Evolutionary conservation across 2,888 invertebrate species (phyloP).

Genomic region (Spicauda simplicius): DNA sequence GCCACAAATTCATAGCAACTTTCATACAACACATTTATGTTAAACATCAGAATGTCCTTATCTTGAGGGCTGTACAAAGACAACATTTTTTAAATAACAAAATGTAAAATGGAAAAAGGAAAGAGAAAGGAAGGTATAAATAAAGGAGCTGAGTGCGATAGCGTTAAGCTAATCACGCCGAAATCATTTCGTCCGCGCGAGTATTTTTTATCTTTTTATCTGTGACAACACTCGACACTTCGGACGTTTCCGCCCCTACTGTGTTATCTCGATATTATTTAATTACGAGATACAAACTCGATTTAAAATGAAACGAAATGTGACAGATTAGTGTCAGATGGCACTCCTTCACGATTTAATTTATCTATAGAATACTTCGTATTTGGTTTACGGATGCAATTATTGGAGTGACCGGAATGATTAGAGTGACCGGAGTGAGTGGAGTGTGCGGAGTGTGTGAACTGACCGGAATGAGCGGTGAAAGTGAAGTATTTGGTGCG

Average conservation of each 20-base stretch:
- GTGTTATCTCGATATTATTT: too few species aligned
- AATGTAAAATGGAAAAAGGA: conserved; percentile 28
- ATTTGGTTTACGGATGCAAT: too few species aligned
- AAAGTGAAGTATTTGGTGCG: too few species aligned
- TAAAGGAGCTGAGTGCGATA: conserved; percentile 19
- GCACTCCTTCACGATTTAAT: too few species aligned
- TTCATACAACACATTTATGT: conserved; percentile 15
- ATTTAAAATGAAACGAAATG: too few species aligned
- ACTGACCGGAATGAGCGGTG: too few species aligned
- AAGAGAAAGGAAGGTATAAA: conserved; percentile 29
- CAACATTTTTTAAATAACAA: conserved; percentile 23
- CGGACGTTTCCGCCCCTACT: conserved; percentile 29
- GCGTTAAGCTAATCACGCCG: conserved; percentile 44
- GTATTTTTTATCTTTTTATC: conserved; percentile 42
- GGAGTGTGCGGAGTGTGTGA: too few species aligned
- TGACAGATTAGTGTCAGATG: too few species aligned
- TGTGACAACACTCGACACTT: conserved; percentile 37
- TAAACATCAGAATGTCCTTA: conserved; percentile 16
- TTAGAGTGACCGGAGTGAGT: too few species aligned
- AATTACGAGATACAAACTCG: too few species aligned
- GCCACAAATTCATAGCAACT: background rate
- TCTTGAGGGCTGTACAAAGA: conserved; percentile 22
- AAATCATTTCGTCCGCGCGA: conserved; percentile 39
- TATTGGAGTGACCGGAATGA: too few species aligned
- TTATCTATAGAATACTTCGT: too few species aligned